phyloP scores from a whole-genome alignment of 1,140 invertebrate species.

The Drosophila tani region DNA sequence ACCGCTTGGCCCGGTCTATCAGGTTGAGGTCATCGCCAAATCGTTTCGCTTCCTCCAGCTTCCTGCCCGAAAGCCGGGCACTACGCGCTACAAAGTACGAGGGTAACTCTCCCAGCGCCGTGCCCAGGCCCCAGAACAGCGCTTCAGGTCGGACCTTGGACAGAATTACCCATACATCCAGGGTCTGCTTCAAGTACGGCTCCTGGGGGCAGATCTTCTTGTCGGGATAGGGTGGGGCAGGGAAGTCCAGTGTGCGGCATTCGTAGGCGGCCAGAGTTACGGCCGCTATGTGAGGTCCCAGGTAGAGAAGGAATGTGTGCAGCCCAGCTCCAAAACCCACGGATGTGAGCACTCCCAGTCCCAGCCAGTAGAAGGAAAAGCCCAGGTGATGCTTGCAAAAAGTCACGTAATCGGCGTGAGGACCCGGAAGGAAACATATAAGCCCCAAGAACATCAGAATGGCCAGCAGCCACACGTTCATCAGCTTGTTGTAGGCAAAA shows the following conservation, averaged over 20 bases:
- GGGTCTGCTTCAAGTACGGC: conserved; percentile 86
- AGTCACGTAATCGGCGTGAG: conserved; percentile 83
- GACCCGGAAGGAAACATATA: conserved; percentile 83
- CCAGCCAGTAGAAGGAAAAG: conserved; percentile 97
- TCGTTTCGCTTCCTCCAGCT: conserved; percentile 87
- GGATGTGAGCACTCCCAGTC: conserved; percentile 98
- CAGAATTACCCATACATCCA: conserved; percentile 94
- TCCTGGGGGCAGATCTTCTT: conserved; percentile 92
- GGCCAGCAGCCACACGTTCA: conserved; percentile 85
- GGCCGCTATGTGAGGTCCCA: conserved; percentile 95
- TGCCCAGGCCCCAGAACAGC: conserved; percentile 99
- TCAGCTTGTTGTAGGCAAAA: conserved; percentile 86
- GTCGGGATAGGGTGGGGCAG: conserved; percentile 95
- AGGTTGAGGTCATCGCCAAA: conserved; percentile 86
- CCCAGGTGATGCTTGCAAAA: conserved; percentile 85
- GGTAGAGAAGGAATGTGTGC: conserved; percentile 98
- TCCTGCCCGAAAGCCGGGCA: conserved; percentile 90
- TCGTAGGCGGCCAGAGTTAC: conserved; percentile 99
- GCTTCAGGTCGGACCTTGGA: conserved; percentile 96
- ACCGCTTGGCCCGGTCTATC: conserved; percentile 90
- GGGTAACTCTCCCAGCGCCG: conserved; percentile 98
- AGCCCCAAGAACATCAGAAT: conserved; percentile 53
- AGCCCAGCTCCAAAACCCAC: conserved; percentile 98
- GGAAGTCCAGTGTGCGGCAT: conserved; percentile 97
- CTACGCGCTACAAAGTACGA: conserved; percentile 99